Conservation (phyloP, 2,113 vertebrate species). For the Platanista minor region DNA sequence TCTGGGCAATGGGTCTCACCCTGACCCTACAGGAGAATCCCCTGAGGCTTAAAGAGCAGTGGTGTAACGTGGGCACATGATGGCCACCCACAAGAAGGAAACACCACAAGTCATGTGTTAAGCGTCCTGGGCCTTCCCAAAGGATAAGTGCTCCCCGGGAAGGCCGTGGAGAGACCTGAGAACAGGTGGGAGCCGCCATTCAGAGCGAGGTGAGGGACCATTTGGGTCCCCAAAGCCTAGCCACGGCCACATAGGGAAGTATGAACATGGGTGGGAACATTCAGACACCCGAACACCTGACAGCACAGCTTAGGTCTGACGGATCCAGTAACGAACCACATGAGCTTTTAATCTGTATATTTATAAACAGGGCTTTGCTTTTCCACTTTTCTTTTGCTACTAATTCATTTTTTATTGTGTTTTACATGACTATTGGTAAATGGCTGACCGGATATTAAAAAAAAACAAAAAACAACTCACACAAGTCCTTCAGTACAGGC, state of each 20-base stretch:
- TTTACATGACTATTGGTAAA: background rate
- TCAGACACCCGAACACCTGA: fast-evolving
- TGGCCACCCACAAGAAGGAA: no score
- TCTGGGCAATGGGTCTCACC: background rate
- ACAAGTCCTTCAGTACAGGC: no score
- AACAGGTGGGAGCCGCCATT: no score
- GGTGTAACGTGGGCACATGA: background rate
- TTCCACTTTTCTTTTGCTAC: background rate
- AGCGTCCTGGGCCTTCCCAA: fast-evolving
- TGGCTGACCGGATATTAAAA: background rate
- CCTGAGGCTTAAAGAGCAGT: background rate
- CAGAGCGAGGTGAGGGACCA: background rate
- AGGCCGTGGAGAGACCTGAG: background rate
- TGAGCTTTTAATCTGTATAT: background rate
- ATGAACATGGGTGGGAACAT: background rate
- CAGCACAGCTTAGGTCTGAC: background rate
- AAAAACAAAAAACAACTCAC: no score
- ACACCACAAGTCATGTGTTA: fast-evolving
- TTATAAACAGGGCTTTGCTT: background rate
- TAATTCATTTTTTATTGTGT: background rate
- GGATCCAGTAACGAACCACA: background rate
- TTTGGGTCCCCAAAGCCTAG: background rate
- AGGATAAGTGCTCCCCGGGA: background rate
- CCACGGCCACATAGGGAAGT: fast-evolving
- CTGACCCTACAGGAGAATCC: background rate